Evolutionary conservation across 2,797 vertebrate genomes (phyloP), one percentile per base, ranked within the genome.

Genomic region (Protonibea diacanthus): DNA sequence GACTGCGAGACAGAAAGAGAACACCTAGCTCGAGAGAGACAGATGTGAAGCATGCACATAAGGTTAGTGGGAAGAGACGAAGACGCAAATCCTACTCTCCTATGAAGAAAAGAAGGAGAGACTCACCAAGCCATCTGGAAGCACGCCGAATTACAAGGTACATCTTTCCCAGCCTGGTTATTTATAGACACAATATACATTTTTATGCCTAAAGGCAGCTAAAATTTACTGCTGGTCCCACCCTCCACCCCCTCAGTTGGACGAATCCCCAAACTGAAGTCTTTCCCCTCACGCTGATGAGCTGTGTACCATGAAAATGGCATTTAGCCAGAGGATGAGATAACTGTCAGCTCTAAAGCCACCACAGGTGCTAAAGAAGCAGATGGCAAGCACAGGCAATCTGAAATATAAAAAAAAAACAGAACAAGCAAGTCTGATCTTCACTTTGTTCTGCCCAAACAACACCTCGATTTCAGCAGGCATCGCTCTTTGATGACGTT

Each of bases 71-170:
- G 1, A 95, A 94, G 29, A 94, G 92, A 25, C 90, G 86, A 73
- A 94, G 95, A 53, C 95, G 95, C 9, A 91, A 95, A 63, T 97
- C 96, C 71, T 98, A 97, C 82, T 98, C 98, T 0, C 98, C 98
- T 1, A 95, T 99, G 95, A 96, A 95, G 90, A 99, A 99, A 67
- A 96, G 97, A 79, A 95, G 98, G 87, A 96, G 97, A 95, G 97
- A 99, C 91, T 99, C 98, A 1, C 98, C 98, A 1, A 99, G 98
- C 85, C 98, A 99, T 91, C 95, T 99, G 3, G 98, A 99, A 90
- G 97, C 98, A 2, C 95, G 98, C 8, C 95, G 98, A 86, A 99
- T 99, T 78, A 99, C 98, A 49, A 99, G 98, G 98, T 98, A 81
- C 42, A 10, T 47, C 48, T 52, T 81, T 58, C 51, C 45, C 42